Percentiles rank a stretch among this genome's conserved stretches.
These are phyloP conservation scores for Aurelia aurita complex sp. Pacific DNA, from an alignment of 30 jellyfish, hydroid and myxozoan genomes.

Conservation along the genomic window DNA sequence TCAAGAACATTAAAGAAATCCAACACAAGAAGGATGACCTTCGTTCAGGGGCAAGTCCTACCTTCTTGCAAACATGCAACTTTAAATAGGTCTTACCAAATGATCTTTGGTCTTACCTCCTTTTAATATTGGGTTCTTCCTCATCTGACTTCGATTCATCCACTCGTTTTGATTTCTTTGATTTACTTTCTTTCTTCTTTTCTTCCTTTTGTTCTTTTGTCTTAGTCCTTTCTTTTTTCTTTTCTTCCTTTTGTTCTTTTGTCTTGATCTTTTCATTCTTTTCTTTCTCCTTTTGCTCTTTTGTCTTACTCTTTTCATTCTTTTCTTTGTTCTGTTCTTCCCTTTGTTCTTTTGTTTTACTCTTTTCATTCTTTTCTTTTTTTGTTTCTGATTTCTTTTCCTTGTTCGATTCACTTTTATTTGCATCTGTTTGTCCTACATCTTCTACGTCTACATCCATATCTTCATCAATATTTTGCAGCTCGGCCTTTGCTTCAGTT, in stretches of 20 bases:
- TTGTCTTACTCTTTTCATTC: background rate
- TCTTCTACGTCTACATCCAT: slow-evolving; percentile 9
- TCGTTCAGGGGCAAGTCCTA: too few relatives aligned
- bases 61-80: too few relatives aligned
- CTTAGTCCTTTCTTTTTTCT: background rate
- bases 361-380: background rate
- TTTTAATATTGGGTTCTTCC: background rate
- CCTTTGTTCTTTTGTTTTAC: background rate
- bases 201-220: background rate
- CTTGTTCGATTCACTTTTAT: background rate
- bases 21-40: too few relatives aligned
- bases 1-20: too few relatives aligned
- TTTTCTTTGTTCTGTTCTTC: background rate
- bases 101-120: background rate
- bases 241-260: slow-evolving; percentile 5
- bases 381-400: background rate
- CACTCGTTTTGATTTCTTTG: slow-evolving; percentile 14
- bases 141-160: background rate
- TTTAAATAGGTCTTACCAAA: too few relatives aligned
- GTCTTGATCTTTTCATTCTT: background rate
- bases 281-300: background rate
- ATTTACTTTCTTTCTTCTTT: background rate
- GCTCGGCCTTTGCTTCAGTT: slow-evolving; percentile 23
- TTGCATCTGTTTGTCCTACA: background rate
- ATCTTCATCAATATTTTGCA: slow-evolving; percentile 1